Evolutionary conservation across 2,797 vertebrate genomes (phyloP).

Genomic region (Chrysocyon brachyurus): DNA sequence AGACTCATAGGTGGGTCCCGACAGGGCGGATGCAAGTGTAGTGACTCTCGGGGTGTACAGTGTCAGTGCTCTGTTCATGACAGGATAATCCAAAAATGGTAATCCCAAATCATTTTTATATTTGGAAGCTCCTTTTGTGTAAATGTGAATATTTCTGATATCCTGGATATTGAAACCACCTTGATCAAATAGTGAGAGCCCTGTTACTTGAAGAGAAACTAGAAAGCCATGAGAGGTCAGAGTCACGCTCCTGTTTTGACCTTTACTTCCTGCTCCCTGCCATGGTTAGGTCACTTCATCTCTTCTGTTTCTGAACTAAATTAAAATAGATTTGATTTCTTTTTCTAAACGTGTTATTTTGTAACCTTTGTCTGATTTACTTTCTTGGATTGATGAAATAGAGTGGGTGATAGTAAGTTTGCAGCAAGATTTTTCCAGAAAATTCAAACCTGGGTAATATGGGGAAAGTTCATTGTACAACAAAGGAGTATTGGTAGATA

Average conservation of each 20-base stretch:
- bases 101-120: not conserved
- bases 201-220: not conserved
- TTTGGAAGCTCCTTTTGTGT: slow-evolving; percentile 16
- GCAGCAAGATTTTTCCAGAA: slow-evolving; percentile 25
- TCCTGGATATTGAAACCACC: slow-evolving; percentile 16
- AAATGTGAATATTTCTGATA: not conserved
- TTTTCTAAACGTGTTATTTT: slow-evolving; percentile 1
- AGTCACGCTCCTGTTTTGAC: not conserved
- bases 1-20: not conserved
- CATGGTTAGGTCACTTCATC: not conserved
- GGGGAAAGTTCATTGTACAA: not conserved
- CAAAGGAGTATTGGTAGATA: not conserved
- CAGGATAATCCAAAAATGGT: not conserved
- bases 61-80: not conserved
- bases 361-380: not conserved
- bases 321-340: not conserved
- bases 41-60: not conserved
- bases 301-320: not conserved
- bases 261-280: not conserved
- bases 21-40: not conserved
- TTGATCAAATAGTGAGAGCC: not conserved
- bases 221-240: not conserved
- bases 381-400: slow-evolving; percentile 49
- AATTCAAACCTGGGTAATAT: not conserved
- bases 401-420: not conserved